phyloP scores from a whole-genome alignment of 2,113 vertebrate species.

The Cnemophilus loriae region DNA sequence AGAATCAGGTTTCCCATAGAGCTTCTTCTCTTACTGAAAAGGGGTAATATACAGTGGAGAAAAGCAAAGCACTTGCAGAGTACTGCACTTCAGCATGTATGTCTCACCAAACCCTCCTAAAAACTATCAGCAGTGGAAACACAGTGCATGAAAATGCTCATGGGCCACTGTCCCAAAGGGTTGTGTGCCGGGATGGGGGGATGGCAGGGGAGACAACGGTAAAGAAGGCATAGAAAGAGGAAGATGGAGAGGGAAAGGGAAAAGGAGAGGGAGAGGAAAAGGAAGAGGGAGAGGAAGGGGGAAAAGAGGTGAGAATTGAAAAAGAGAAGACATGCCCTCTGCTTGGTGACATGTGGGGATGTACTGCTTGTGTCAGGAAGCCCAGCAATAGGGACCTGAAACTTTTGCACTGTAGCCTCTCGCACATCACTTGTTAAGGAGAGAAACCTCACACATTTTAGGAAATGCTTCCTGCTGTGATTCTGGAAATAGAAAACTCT shows the following conservation, averaged over 20 bases:
- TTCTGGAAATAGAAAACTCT: not conserved
- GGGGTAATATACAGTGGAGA: not conserved
- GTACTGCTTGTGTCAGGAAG: not conserved
- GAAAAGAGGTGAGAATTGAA: not conserved
- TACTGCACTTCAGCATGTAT: not conserved
- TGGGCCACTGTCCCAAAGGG: not conserved
- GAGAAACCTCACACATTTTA: not conserved
- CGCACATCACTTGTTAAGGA: not conserved
- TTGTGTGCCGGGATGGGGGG: not conserved
- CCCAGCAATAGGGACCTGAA: not conserved
- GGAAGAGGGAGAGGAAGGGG: not conserved
- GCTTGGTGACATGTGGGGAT: not conserved
- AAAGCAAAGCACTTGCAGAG: not conserved
- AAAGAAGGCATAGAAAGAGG: not conserved
- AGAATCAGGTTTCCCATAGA: not conserved
- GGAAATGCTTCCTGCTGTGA: not conserved
- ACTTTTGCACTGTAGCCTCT: not conserved
- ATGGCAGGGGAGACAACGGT: not conserved
- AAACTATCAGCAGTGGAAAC: not conserved
- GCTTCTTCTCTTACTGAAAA: not conserved
- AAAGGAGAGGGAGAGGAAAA: rapidly evolving
- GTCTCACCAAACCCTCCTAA: not conserved
- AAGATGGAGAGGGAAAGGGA: not conserved
- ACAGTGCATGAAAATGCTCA: not conserved
- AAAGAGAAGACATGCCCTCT: not conserved